phyloP scores from a whole-genome alignment of 2,113 vertebrate genomes.

The Actenoides hombroni region DNA sequence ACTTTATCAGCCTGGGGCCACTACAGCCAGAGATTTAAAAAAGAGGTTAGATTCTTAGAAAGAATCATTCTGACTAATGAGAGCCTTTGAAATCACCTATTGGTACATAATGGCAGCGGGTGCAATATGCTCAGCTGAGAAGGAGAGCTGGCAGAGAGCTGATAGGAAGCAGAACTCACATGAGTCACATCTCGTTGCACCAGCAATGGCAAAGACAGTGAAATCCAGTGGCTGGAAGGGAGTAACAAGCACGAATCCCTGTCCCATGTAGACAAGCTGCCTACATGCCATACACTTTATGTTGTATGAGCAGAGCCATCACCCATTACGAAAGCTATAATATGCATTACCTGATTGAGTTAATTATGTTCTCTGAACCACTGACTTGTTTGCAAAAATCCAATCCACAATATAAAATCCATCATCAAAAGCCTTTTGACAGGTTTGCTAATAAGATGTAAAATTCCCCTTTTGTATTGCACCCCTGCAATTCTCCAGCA shows the following conservation, averaged over 20 bases:
- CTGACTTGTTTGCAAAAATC: background rate
- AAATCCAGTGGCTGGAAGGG: background rate
- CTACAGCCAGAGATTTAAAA: background rate
- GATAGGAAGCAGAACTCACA: fast-evolving
- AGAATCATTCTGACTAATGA: background rate
- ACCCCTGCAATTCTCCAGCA: background rate
- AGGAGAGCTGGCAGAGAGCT: background rate
- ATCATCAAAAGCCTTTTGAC: background rate
- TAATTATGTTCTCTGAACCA: background rate
- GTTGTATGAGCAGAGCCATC: background rate
- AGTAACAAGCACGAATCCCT: background rate
- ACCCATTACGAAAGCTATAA: background rate
- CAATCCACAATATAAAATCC: background rate
- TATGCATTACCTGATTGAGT: background rate
- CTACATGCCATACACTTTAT: background rate
- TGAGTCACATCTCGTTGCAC: background rate
- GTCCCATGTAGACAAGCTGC: background rate
- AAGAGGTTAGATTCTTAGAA: background rate
- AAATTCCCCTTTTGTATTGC: background rate
- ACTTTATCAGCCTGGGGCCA: background rate
- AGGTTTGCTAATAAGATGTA: background rate
- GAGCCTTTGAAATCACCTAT: background rate
- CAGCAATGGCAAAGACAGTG: background rate
- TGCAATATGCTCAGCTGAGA: background rate
- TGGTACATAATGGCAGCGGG: background rate